Evolutionary conservation across 2,888 invertebrate species (phyloP).

Genomic region (Buathra laborator): DNA sequence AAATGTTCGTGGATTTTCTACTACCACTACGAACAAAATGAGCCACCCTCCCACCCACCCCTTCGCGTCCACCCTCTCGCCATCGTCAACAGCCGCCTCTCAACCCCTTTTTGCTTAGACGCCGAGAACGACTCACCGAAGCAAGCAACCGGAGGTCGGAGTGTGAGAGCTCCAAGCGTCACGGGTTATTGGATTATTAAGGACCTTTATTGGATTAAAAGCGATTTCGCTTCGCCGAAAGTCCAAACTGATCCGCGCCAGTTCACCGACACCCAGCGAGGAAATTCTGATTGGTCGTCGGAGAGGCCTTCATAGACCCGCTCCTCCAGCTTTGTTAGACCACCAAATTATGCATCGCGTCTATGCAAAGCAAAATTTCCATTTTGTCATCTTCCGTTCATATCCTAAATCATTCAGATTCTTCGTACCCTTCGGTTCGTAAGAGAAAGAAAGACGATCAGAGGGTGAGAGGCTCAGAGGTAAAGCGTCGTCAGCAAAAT

Average conservation of each 20-base stretch:
- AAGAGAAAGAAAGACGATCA: neutral
- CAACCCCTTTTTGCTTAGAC: conserved; percentile 80
- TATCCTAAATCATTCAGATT: conserved; percentile 5
- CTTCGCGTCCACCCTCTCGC: conserved; percentile 51
- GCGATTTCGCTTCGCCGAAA: conserved; percentile 77
- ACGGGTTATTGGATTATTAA: conserved; percentile 84
- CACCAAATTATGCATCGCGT: conserved; percentile 58
- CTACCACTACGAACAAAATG: conserved; percentile 30
- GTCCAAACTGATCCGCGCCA: conserved; percentile 68
- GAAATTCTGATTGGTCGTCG: conserved; percentile 68
- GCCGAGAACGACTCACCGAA: conserved; percentile 65
- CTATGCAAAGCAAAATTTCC: conserved; percentile 58
- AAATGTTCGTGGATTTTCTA: conserved; percentile 54
- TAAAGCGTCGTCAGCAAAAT: conserved; percentile 10
- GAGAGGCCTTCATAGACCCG: neutral
- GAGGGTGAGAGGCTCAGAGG: too few species aligned
- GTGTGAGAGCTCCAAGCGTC: conserved; percentile 42
- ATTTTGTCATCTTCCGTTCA: conserved; percentile 32
- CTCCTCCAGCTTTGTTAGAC: conserved; percentile 28
- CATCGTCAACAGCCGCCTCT: conserved; percentile 68
- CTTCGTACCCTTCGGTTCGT: neutral
- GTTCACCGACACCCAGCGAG: conserved; percentile 41
- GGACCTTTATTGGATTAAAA: conserved; percentile 84
- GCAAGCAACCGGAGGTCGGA: conserved; percentile 21
- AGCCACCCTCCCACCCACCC: conserved; percentile 34